Conservation (phyloP, 2,113 vertebrate genomes). For the Podilymbus podiceps region DNA sequence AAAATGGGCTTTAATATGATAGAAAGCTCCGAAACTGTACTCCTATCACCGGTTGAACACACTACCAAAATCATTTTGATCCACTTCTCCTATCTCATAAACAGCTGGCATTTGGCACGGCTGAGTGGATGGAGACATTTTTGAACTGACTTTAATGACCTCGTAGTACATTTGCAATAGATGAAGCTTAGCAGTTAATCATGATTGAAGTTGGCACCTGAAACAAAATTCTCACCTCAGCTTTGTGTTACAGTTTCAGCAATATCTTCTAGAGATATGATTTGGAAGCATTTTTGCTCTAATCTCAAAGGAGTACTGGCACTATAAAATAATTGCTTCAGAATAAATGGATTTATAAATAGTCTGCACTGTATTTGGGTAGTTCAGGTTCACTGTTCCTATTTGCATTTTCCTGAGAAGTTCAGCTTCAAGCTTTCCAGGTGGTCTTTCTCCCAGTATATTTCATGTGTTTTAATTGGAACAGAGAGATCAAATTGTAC, state of each 20-base stretch:
- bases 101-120: constrained; percentile 54
- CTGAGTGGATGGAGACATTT: constrained; percentile 41
- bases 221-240: constrained; percentile 33
- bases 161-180: neutral
- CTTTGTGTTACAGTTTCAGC: neutral
- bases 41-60: constrained; percentile 8
- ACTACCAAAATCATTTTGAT: constrained; percentile 47
- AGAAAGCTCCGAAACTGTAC: constrained; percentile 18
- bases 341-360: constrained; percentile 30
- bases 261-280: constrained; percentile 1
- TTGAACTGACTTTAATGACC: constrained; percentile 37
- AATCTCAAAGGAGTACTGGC: constrained; percentile 14
- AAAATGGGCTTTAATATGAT: constrained; percentile 36
- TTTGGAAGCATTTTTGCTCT: constrained; percentile 18
- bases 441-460: neutral
- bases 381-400: neutral
- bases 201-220: constrained; percentile 46
- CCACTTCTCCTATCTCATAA: constrained; percentile 30
- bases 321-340: constrained; percentile 3
- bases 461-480: neutral
- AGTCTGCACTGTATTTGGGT: neutral
- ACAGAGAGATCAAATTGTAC: neutral
- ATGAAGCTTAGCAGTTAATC: constrained; percentile 30
- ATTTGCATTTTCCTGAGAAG: neutral
- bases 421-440: neutral